Evolutionary conservation across 2,113 vertebrate species (phyloP).

Genomic region (Burhinus oedicnemus): DNA sequence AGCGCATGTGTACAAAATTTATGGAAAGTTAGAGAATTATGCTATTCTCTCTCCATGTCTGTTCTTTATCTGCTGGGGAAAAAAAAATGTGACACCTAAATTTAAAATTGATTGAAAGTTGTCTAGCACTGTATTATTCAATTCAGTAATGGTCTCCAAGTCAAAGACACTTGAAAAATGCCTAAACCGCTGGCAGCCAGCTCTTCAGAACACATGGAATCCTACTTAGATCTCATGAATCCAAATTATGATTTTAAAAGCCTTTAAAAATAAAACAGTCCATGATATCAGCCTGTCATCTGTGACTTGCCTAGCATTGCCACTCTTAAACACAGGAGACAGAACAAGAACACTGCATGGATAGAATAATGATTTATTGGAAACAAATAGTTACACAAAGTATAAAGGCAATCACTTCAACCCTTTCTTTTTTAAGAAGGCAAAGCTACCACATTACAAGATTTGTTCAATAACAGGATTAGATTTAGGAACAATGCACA

Average conservation of each 20-base stretch:
- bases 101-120: not conserved
- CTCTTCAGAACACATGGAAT: not conserved
- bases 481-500: not conserved
- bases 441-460: not conserved
- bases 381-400: not conserved
- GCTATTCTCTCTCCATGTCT: not conserved
- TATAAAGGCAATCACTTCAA: not conserved
- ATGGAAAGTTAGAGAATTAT: not conserved
- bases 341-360: not conserved
- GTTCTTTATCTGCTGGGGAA: not conserved
- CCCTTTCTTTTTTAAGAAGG: not conserved
- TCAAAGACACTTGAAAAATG: not conserved
- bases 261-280: not conserved
- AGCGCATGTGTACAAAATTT: not conserved
- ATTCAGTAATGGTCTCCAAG: not conserved
- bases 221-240: not conserved
- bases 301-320: not conserved
- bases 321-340: not conserved
- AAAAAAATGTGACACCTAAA: not conserved
- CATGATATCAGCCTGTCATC: not conserved
- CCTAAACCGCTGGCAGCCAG: not conserved
- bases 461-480: not conserved
- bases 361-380: constrained; percentile 23
- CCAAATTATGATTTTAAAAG: not conserved
- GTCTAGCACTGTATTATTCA: not conserved